Evolutionary conservation across 2,797 vertebrate species (phyloP), one percentile per base, ranked within the genome.

Genomic region (Anas bernieri): DNA sequence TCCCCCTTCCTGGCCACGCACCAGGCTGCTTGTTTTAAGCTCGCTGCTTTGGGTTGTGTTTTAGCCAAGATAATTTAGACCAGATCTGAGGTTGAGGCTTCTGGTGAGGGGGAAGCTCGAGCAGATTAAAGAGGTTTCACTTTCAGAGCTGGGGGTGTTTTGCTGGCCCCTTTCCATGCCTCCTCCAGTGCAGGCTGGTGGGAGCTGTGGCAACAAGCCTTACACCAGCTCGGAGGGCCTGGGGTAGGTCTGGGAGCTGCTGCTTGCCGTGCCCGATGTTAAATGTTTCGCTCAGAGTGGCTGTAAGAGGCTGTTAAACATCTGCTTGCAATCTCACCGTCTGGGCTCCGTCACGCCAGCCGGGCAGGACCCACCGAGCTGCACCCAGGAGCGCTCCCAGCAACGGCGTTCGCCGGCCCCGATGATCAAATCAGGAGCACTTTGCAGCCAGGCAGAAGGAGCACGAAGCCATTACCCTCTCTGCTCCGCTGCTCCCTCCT

Each of bases 171-270:
- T 5, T 15, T 50, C 85, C 56, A 5, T 8, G 28, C 61, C 37
- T n/a, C 35, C 35, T 52, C n/a, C 28, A 33, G 0, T 1, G 22
- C 59, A 0, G 7, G n/a, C 17, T 33, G 33, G 1, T 11, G 33
- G 92, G 46, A 76, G 74, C 82, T 52, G 17, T 43, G 78, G 82
- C 17, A 84, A 72, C 23, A 3, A 39, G 72, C 13, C 2, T 6
- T 17, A 1, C 1, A 1, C 3, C 48, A 68, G 9, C 5, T 33
- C 9, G 35, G 81, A 56, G 43, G 2, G 33, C 33, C 25, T 5
- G 1, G 23, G 48, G 15, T 35, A 78, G 59, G 3, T 25, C 25
- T 22, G 55, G 81, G 67, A 73, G 83, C 15, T 0, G 11, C 26
- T 48, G 45, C 30, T 39, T 30, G 69, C 83, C 5, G 14, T 30